Base-by-base conservation (phyloP, 2,113 vertebrate species). In the Prionailurus viverrinus region DNA sequence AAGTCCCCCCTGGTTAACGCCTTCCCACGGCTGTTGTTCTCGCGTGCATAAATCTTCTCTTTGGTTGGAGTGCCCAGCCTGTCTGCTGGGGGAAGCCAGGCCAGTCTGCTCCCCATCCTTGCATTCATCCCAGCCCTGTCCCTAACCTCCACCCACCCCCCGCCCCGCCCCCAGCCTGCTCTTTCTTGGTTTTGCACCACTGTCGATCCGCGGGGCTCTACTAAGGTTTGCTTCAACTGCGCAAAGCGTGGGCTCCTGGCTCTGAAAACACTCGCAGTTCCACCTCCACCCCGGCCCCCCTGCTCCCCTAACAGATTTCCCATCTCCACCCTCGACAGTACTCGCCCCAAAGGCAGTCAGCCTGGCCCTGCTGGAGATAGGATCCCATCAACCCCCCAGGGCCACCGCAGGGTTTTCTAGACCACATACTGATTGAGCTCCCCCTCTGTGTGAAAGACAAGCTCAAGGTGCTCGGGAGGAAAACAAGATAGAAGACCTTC, bases 31-130 rank as follows among this genome's bases (percentile, higher is more conserved):
- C 8, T 0, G 13, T 48, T 19, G 5, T 48, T 29, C 55, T 31
- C 29, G 25, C 19, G 29, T 55, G 18, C 10, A 10, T 19, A 58
- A 81, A 4, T n/a, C 61, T 25, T 1, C 45, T 9, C 31, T 61
- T 51, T 0, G 0, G 76, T n/a, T 15, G 4, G 18, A 25, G 74
- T 3, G 3, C 23, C 58, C 14, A 1, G 2, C 48, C 39, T 10
- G 33, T 25, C 74, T 58, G 27, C 73, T 16, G 8, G 2, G 31
- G 25, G 41, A 65, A 71, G 76, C 61, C 63, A 45, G 69, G 27
- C 29, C 85, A 7, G 51, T 45, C 23, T n/a, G 61, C 27, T 12
- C 25, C 65, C 12, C 1, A 1, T n/a, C 55, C 31, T 36, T 14
- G 25, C 68, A 9, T 61, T 45, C 81, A 27, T 25, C 61, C 73